Base-by-base conservation (phyloP, 2,888 invertebrate genomes). In the Catocala nupta region DNA sequence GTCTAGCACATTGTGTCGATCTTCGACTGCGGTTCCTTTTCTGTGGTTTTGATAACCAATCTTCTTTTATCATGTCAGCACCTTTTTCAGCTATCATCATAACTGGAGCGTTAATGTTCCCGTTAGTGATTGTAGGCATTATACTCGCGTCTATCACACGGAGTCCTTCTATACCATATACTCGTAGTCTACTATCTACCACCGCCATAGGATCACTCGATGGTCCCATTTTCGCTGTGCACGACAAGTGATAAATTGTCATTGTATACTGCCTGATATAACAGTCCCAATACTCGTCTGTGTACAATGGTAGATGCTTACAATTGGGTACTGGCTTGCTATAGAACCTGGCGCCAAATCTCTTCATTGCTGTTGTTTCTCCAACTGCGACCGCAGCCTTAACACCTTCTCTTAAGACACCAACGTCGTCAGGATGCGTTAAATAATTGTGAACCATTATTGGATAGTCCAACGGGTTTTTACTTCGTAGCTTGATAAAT, bases 391-490 rank as follows among this genome's bases (percentile, higher is more conserved):
- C 85, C 0, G 97, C 97, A 0, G 97, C 96, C 85, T 98, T 98
- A 0, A 98, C 97, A 11, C 98, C 98, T 89, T 98, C 98, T 25
- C 98, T 94, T 56, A 98, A 87, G 0, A 97, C 97, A 36, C 96
- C 95, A 0, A 98, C 96, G 78, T 99, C 99, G 65, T 97, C 96
- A 0, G 97, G 97, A 86, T 98, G 96, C 0, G 98, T 97, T 66
- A 99, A 93, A 84, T 99, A 99, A 87, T 99, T 99, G 81, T 98
- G 98, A 78, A 98, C 96, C 84, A 99, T 95, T 5, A 98, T 91
- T 0, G 99, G 99, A 86, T 98, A 97, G 7, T 97, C 96, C 82
- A 96, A 85, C 0, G 97, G 96, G 88, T 97, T 96, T 54, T 94
- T 95, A 0, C 96, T 95, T 51, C 95, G 95, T 1, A 98, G 88